Percentiles rank a stretch among this genome's conserved stretches.
Conservation (phyloP, 1,140 invertebrate genomes). For the Procambarus clarkii region DNA sequence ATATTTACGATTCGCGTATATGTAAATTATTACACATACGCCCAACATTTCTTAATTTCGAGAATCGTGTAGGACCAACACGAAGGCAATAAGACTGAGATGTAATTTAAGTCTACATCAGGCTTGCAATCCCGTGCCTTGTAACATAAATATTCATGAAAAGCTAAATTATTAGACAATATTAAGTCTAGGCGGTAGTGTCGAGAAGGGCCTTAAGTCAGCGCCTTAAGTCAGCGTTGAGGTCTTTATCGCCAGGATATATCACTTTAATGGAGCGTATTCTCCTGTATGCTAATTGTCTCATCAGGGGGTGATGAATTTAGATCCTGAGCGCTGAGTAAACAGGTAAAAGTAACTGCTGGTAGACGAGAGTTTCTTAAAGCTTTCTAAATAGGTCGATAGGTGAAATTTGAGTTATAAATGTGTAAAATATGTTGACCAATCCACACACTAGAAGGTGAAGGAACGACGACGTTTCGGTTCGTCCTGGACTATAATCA, state of each 20-base stretch:
- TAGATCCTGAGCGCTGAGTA: not conserved
- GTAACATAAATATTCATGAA: conserved; percentile 12
- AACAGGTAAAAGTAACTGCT: too few species aligned
- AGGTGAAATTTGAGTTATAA: too few species aligned
- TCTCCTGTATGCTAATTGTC: conserved; percentile 3
- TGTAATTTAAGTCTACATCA: conserved; percentile 10
- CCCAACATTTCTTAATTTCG: not conserved
- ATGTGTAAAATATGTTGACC: too few species aligned
- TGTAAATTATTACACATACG: not conserved
- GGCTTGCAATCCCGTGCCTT: not conserved
- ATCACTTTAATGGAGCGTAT: conserved; percentile 12
- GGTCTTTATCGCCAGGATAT: not conserved
- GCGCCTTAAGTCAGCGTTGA: conserved; percentile 5
- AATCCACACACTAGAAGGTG: too few species aligned
- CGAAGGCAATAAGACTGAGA: not conserved
- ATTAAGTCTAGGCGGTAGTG: not conserved
- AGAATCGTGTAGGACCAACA: not conserved
- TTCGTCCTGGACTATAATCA: too few species aligned
- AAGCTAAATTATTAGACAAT: conserved; percentile 1
- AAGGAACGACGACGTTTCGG: too few species aligned
- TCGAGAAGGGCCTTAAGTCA: not conserved
- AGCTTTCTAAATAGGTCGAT: too few species aligned
- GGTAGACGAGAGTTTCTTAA: too few species aligned
- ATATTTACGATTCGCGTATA: not conserved
- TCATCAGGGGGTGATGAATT: not conserved